Conservation (phyloP, 2,888 invertebrate genomes). For the Microctonus brassicae region DNA sequence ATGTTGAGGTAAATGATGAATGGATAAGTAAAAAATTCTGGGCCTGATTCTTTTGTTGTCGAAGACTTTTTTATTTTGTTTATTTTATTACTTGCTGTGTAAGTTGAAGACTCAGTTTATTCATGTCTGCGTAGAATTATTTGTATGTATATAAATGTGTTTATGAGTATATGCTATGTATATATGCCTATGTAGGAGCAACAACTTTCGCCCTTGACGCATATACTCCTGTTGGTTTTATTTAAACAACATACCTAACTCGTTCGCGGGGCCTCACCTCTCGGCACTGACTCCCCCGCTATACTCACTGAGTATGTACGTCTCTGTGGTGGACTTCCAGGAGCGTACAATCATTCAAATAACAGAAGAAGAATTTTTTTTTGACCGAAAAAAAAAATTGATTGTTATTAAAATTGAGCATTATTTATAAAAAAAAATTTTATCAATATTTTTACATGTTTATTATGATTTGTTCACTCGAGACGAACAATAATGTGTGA, state of each 20-base stretch:
- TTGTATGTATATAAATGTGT: neutral
- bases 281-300: conserved; percentile 59
- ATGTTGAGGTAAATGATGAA: no score
- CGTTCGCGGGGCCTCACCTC: conserved; percentile 53
- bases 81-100: no score
- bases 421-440: no score
- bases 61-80: no score
- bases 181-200: conserved; percentile 36
- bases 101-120: neutral
- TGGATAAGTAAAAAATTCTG: neutral
- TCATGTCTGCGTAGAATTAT: neutral
- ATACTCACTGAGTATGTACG: conserved; percentile 40
- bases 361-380: no score
- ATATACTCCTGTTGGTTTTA: conserved; percentile 62
- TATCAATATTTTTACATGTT: neutral
- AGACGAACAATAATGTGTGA: neutral
- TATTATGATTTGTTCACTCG: neutral
- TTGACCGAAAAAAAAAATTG: no score
- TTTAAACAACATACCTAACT: conserved; percentile 68
- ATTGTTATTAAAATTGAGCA: neutral
- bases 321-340: conserved; percentile 36
- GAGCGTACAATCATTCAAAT: conserved; percentile 22
- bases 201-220: conserved; percentile 67
- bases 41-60: neutral
- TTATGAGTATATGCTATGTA: conserved; percentile 23